These are phyloP conservation scores for Belgica antarctica DNA, from an alignment of 2,888 invertebrate species.

Conservation along the genomic window DNA sequence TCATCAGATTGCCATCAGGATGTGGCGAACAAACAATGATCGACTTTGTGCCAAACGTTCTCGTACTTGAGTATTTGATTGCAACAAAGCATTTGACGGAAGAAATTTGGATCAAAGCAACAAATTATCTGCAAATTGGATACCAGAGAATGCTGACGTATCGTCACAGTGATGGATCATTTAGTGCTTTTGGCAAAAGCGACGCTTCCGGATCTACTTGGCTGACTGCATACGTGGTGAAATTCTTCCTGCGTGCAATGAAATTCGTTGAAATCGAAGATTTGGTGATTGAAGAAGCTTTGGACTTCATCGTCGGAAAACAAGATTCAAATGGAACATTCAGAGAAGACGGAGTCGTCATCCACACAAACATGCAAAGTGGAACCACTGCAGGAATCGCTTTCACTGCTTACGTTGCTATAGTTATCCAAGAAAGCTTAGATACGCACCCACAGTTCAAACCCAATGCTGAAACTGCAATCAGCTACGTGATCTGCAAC, in stretches of 20 bases:
- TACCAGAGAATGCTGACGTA: slow-evolving; percentile 70
- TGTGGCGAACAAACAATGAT: slow-evolving; percentile 84
- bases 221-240: slow-evolving; percentile 74
- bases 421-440: neutral
- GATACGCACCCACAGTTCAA: slow-evolving; percentile 2
- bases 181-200: slow-evolving; percentile 68
- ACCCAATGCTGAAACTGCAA: neutral
- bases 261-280: slow-evolving; percentile 58
- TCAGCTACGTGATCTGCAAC: slow-evolving; percentile 10
- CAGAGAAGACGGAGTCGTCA: slow-evolving; percentile 21
- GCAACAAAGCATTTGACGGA: slow-evolving; percentile 15
- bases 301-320: neutral
- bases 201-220: slow-evolving; percentile 64
- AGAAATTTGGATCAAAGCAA: neutral
- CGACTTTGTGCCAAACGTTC: slow-evolving; percentile 70
- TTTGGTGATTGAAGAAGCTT: slow-evolving; percentile 53
- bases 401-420: neutral
- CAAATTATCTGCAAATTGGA: slow-evolving; percentile 55
- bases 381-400: neutral
- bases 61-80: slow-evolving; percentile 62
- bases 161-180: slow-evolving; percentile 65
- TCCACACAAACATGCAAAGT: slow-evolving; percentile 49
- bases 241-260: slow-evolving; percentile 65
- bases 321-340: slow-evolving; percentile 1
- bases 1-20: slow-evolving; percentile 69